Evolutionary conservation across 2,797 vertebrate genomes (phyloP).

Genomic region (Anguilla anguilla): DNA sequence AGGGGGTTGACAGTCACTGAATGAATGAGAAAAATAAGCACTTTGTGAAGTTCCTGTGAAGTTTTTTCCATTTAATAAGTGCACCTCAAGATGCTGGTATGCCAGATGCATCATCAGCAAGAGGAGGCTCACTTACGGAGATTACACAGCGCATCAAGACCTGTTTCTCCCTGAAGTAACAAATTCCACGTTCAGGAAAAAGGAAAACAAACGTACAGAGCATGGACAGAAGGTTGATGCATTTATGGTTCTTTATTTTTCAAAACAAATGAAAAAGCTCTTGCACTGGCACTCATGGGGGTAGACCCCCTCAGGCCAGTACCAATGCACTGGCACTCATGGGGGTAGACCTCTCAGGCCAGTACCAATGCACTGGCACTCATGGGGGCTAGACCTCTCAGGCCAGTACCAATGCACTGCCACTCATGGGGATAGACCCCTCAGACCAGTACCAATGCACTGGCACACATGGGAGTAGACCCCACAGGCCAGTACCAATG

Average conservation of each 20-base stretch:
- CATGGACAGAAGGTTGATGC: not conserved
- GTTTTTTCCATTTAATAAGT: not conserved
- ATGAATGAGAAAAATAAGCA: not conserved
- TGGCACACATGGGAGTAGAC: not conserved
- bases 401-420: not conserved
- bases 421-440: not conserved
- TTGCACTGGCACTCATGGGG: not conserved
- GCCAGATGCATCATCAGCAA: not conserved
- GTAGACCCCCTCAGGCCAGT: not conserved
- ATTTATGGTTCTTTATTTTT: not conserved
- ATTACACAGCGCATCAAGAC: not conserved
- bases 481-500: not conserved
- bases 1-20: not conserved
- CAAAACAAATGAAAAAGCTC: not conserved
- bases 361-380: not conserved
- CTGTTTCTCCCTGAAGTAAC: not conserved
- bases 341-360: not conserved
- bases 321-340: not conserved
- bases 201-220: not conserved
- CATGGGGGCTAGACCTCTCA: not conserved
- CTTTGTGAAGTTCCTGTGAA: not conserved
- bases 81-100: not conserved
- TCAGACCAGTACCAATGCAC: not conserved
- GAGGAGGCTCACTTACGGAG: not conserved
- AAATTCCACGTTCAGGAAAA: not conserved